A percentile compares a stretch with the other conserved stretches of the same genome.
phyloP scores from a whole-genome alignment of 1,140 invertebrate species.

The Drosophila rufa region DNA sequence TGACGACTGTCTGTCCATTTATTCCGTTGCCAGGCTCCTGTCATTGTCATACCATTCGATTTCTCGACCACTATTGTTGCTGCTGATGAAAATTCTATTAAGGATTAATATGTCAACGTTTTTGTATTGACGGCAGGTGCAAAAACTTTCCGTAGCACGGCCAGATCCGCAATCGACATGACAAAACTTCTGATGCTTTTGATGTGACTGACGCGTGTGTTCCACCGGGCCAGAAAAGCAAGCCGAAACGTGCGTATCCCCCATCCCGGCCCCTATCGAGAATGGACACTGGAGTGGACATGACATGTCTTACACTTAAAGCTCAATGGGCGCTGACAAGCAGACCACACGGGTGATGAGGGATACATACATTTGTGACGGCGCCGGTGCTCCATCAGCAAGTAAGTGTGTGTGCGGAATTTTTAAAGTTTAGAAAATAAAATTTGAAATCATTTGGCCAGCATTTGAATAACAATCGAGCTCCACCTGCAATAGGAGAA shows the following conservation, averaged over 20 bases:
- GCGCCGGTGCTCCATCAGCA: not conserved
- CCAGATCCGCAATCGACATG: constrained; percentile 61
- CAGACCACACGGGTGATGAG: constrained; percentile 65
- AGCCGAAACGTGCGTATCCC: not conserved
- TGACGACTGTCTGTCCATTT: constrained; percentile 10
- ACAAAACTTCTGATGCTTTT: constrained; percentile 77
- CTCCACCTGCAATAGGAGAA: not conserved
- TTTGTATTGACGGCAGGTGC: constrained; percentile 62
- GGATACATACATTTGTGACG: constrained; percentile 48
- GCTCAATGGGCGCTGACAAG: constrained; percentile 66
- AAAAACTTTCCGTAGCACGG: constrained; percentile 58
- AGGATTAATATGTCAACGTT: constrained; percentile 80
- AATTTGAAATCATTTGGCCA: constrained; percentile 47
- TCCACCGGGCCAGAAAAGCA: constrained; percentile 5
- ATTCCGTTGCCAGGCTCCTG: constrained; percentile 26
- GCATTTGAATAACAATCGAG: constrained; percentile 67
- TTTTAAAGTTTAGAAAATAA: constrained; percentile 56
- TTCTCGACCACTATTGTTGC: constrained; percentile 30
- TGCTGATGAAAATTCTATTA: constrained; percentile 78
- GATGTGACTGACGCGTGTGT: constrained; percentile 73
- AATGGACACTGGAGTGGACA: constrained; percentile 62
- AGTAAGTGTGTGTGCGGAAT: constrained; percentile 41
- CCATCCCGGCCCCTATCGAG: constrained; percentile 14
- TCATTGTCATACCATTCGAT: constrained; percentile 44
- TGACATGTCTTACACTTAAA: constrained; percentile 79